Percentiles rank a stretch among this genome's conserved stretches.
Conservation (phyloP, 53 echinoderm and acorn worm species). For the Henricia sp. region DNA sequence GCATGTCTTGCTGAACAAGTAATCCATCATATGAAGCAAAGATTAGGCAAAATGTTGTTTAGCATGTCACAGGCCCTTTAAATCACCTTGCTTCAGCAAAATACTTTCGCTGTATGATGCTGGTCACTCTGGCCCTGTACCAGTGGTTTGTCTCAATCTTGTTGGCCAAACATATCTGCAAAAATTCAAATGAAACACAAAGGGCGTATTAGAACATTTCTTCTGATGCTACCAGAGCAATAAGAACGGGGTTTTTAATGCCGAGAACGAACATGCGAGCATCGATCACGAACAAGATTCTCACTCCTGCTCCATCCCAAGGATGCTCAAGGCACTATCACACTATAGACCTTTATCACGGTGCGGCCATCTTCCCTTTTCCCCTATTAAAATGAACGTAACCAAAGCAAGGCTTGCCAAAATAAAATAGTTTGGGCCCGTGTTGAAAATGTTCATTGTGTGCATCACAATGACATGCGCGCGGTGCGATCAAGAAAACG, state of each 20-base stretch:
- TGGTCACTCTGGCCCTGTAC: conserved; percentile 73
- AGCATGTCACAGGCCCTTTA: too few relatives aligned
- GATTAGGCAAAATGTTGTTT: neutral
- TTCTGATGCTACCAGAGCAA: neutral
- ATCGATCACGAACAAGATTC: neutral
- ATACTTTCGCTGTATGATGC: conserved; percentile 57
- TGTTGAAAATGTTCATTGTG: too few relatives aligned
- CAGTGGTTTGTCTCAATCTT: conserved; percentile 60
- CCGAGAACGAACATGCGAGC: neutral
- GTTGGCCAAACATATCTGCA: conserved; percentile 72
- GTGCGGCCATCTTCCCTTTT: too few relatives aligned
- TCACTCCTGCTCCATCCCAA: neutral
- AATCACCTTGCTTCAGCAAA: conserved; percentile 76
- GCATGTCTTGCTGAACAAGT: neutral
- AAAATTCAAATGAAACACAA: conserved; percentile 2
- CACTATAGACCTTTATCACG: too few relatives aligned
- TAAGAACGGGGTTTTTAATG: neutral
- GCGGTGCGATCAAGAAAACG: too few relatives aligned
- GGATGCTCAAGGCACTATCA: too few relatives aligned
- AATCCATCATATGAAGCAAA: neutral
- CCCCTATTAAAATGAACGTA: too few relatives aligned
- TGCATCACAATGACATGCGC: too few relatives aligned
- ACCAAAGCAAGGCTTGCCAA: too few relatives aligned
- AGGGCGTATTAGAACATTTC: neutral
- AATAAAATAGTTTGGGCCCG: too few relatives aligned